Evolutionary conservation across 2,888 invertebrate genomes (phyloP).

Genomic region (Drosophila demipolita): DNA sequence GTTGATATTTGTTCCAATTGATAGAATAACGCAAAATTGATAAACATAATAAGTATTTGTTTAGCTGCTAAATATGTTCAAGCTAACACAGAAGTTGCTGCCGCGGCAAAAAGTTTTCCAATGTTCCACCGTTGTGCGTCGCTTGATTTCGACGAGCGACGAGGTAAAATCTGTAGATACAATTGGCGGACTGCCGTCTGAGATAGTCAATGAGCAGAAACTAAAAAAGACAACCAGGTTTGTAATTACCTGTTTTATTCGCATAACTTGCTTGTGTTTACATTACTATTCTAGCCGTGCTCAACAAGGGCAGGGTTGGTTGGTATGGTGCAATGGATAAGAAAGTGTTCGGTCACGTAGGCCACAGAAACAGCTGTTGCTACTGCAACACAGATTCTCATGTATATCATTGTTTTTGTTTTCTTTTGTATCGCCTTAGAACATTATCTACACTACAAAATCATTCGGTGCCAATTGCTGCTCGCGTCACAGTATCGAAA

Average conservation of each 20-base stretch:
- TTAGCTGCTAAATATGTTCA: constrained; percentile 66
- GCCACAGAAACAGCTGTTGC: constrained; percentile 60
- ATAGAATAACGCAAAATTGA: not conserved
- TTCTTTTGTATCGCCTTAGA: constrained; percentile 62
- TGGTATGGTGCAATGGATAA: constrained; percentile 20
- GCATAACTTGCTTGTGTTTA: constrained; percentile 42
- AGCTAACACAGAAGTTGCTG: constrained; percentile 68
- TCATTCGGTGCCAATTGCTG: constrained; percentile 85
- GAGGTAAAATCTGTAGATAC: constrained; percentile 78
- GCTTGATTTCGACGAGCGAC: constrained; percentile 80
- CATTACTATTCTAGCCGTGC: constrained; percentile 19
- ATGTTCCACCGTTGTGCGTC: constrained; percentile 32
- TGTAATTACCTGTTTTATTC: constrained; percentile 54
- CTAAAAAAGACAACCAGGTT: constrained; percentile 77
- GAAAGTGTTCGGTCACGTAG: constrained; percentile 67
- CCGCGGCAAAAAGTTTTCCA: constrained; percentile 53
- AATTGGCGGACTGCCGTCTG: constrained; percentile 76
- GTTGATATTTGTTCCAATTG: not conserved
- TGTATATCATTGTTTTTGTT: constrained; percentile 26
- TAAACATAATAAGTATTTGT: constrained; percentile 1
- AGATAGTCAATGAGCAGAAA: constrained; percentile 79
- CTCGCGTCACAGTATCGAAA: constrained; percentile 89
- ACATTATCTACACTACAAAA: constrained; percentile 83
- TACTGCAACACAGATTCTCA: constrained; percentile 11
- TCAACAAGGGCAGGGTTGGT: constrained; percentile 1